A percentile compares a stretch with the other conserved stretches of the same genome.
Evolutionary conservation across 2,113 vertebrate genomes (phyloP).

Genomic region (Nesogale talazaci): DNA sequence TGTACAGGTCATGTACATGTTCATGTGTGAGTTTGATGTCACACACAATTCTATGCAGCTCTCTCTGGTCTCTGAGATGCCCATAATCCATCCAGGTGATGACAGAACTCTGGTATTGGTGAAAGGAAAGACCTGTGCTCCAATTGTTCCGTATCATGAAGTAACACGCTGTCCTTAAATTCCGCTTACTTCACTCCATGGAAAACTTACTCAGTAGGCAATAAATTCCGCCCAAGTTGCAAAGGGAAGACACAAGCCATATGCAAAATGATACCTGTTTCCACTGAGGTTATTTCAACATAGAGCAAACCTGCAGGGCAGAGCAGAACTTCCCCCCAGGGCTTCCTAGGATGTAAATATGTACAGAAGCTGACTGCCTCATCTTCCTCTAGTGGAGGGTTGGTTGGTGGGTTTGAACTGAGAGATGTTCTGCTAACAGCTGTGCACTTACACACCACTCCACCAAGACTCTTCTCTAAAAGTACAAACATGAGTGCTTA

Average conservation of each 20-base stretch:
- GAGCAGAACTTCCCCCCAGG: neutral
- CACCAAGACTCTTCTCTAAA: neutral
- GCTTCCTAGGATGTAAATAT: neutral
- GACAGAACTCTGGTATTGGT: neutral
- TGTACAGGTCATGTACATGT: neutral
- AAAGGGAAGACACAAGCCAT: neutral
- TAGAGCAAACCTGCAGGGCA: neutral
- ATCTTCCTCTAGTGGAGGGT: neutral
- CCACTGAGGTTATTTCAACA: neutral
- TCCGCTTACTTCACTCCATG: slow-evolving; percentile 6
- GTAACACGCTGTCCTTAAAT: neutral
- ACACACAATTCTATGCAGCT: neutral
- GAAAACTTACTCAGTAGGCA: neutral
- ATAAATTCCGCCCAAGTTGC: neutral
- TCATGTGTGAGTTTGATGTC: neutral
- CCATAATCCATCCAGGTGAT: neutral
- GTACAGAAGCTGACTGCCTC: neutral
- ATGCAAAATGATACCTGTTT: neutral
- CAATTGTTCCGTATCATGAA: neutral
- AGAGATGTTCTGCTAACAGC: neutral
- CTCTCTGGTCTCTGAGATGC: neutral
- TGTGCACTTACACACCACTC: neutral
- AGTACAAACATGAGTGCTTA: neutral
- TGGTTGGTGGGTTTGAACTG: neutral
- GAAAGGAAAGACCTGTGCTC: neutral